Percentiles rank a stretch among this genome's conserved stretches.
phyloP scores from a whole-genome alignment of 2,113 vertebrate species.

The Collichthys lucidus region DNA sequence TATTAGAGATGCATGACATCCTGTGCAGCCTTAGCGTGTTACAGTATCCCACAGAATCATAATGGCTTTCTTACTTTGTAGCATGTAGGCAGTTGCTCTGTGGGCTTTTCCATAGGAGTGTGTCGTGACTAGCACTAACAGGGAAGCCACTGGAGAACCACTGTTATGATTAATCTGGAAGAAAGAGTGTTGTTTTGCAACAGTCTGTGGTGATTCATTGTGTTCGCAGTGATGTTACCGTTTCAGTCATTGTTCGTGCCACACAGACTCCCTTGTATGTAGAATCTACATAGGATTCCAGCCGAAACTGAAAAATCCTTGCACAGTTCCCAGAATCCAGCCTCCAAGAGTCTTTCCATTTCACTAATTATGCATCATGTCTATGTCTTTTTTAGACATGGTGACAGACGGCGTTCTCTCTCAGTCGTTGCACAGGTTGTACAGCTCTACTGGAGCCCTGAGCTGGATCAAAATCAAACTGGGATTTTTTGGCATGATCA shows the following conservation, averaged over 20 bases:
- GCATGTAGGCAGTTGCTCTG: constrained; percentile 40
- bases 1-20: constrained; percentile 59
- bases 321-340: constrained; percentile 51
- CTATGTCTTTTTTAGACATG: constrained; percentile 59
- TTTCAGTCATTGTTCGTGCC: constrained; percentile 69
- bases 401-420: constrained; percentile 55
- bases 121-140: constrained; percentile 72
- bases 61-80: constrained; percentile 21
- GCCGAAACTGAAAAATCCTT: constrained; percentile 25
- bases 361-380: constrained; percentile 55
- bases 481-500: constrained; percentile 15
- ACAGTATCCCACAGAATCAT: constrained; percentile 19
- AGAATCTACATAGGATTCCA: constrained; percentile 40
- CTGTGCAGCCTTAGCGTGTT: constrained; percentile 35
- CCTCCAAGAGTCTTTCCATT: constrained; percentile 62
- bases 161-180: constrained; percentile 71
- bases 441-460: constrained; percentile 47
- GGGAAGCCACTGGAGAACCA: constrained; percentile 63
- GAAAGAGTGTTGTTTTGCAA: constrained; percentile 58
- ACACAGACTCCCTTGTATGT: constrained; percentile 62
- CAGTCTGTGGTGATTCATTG: constrained; percentile 71
- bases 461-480: constrained; percentile 42
- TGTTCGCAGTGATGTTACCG: constrained; percentile 66
- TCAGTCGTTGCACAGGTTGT: constrained; percentile 52
- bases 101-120: constrained; percentile 53